Conservation (phyloP, 2,797 vertebrate species). For the Coendou prehensilis region DNA sequence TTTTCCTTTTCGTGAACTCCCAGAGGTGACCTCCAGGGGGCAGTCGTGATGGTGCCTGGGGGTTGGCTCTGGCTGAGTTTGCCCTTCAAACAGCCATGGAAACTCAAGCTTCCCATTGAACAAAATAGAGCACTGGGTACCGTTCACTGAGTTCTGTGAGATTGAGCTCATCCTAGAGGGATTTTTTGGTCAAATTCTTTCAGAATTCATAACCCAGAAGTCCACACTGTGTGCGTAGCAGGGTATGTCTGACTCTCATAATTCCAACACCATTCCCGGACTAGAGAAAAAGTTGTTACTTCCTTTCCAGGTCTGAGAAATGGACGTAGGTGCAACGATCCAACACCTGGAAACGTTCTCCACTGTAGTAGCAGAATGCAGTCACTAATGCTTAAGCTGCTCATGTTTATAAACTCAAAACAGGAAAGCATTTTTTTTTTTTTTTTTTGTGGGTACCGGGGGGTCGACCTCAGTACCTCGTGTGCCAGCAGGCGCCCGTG, state of each 20-base stretch:
- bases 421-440: background rate
- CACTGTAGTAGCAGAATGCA: background rate
- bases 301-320: background rate
- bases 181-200: background rate
- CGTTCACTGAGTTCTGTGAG: background rate
- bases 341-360: background rate
- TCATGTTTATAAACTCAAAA: background rate
- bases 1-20: background rate
- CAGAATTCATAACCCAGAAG: background rate
- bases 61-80: rapidly evolving
- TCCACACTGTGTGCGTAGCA: background rate
- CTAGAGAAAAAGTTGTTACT: background rate
- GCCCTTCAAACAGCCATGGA: background rate
- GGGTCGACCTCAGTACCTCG: too few species aligned
- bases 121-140: background rate
- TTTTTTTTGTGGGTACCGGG: too few species aligned
- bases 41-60: too few species aligned
- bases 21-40: background rate
- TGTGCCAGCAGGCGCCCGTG: too few species aligned
- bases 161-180: background rate
- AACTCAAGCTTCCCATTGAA: background rate
- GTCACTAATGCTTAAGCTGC: background rate
- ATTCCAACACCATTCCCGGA: background rate
- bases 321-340: background rate
- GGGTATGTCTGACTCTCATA: background rate